Conservation (phyloP, 2,888 invertebrate genomes). For the Calameuta idolon region DNA sequence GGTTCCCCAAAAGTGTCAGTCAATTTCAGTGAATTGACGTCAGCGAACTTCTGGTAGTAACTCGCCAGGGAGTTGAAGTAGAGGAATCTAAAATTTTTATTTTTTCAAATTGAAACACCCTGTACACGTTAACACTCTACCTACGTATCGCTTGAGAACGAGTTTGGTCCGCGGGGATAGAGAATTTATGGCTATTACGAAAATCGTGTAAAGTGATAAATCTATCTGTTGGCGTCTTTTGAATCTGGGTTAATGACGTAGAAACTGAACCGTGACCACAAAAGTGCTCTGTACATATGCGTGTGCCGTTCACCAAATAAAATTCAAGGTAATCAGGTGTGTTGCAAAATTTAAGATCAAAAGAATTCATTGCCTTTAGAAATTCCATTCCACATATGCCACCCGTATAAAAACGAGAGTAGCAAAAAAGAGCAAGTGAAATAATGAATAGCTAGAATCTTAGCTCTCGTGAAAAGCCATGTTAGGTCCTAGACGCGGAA, state of each 20-base stretch:
- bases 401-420: not conserved
- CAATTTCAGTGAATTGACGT: constrained; percentile 50
- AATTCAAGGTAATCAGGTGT: not conserved
- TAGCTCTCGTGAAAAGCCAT: not conserved
- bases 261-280: too few relatives aligned
- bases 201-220: not conserved
- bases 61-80: constrained; percentile 65
- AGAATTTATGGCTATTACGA: not conserved
- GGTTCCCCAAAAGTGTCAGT: constrained; percentile 50
- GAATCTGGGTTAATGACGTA: not conserved
- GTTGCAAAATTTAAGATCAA: not conserved
- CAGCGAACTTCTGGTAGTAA: constrained; percentile 58
- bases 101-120: not conserved
- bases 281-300: not conserved
- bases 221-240: not conserved
- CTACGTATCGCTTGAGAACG: not conserved
- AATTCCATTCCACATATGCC: not conserved
- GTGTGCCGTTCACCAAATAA: not conserved
- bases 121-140: too few relatives aligned
- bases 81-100: constrained; percentile 52
- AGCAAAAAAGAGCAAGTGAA: not conserved
- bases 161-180: not conserved
- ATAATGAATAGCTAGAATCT: not conserved
- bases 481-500: not conserved
- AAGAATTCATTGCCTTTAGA: not conserved